phyloP scores from a whole-genome alignment of 1,140 invertebrate species.

The Manduca sexta region DNA sequence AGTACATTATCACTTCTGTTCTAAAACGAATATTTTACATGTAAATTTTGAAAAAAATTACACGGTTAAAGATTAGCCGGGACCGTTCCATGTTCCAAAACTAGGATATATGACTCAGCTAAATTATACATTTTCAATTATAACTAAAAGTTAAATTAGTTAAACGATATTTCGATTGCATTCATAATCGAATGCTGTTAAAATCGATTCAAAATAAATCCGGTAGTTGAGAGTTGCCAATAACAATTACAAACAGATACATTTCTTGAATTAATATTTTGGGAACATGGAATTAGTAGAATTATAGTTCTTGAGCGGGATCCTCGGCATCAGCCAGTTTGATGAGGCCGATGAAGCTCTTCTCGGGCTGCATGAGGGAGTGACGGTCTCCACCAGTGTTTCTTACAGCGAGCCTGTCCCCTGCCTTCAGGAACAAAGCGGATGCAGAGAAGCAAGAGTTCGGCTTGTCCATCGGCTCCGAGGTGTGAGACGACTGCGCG shows the following conservation, averaged over 20 bases:
- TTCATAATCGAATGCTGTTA: too few species aligned
- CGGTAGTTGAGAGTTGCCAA: too few species aligned
- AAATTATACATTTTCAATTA: too few species aligned
- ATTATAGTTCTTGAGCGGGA: constrained; percentile 42
- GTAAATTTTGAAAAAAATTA: neutral
- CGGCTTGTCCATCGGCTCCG: constrained; percentile 60
- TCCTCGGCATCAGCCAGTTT: constrained; percentile 78
- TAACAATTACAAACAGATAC: too few species aligned
- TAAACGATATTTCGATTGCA: too few species aligned
- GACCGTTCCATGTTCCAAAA: too few species aligned
- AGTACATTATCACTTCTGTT: constrained; percentile 17
- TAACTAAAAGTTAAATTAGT: too few species aligned
- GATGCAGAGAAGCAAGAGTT: constrained; percentile 85
- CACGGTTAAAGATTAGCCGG: neutral
- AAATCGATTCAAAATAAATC: too few species aligned
- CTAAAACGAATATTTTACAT: neutral
- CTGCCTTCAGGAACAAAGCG: constrained; percentile 75
- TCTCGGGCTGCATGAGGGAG: constrained; percentile 81
- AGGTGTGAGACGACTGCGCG: constrained; percentile 49
- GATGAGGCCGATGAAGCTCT: constrained; percentile 86
- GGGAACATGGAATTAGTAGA: too few species aligned
- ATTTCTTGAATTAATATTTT: too few species aligned
- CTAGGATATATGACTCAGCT: too few species aligned
- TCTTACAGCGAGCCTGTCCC: constrained; percentile 78
- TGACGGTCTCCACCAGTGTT: constrained; percentile 80